Evolutionary conservation across 2,888 invertebrate genomes (phyloP).

Genomic region (Conchocele bisecta): DNA sequence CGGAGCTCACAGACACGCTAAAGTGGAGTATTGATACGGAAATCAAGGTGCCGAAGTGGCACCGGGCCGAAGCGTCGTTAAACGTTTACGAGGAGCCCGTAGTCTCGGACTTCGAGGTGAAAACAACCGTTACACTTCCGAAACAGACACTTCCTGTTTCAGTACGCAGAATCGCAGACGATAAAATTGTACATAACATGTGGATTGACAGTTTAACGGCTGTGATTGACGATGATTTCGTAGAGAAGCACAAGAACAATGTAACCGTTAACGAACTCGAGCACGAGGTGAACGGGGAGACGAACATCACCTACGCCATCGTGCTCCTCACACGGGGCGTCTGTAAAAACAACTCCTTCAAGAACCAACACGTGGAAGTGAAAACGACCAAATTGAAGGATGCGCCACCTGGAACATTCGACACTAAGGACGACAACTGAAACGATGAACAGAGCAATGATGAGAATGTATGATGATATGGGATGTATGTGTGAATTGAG

Average conservation of each 20-base stretch:
- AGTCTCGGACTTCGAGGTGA: slow-evolving; percentile 54
- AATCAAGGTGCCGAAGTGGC: slow-evolving; percentile 50
- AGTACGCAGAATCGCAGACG: slow-evolving; percentile 46
- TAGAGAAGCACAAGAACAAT: slow-evolving; percentile 13
- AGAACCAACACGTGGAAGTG: slow-evolving; percentile 60
- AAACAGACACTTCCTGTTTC: slow-evolving; percentile 52
- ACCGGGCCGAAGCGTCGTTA: slow-evolving; percentile 52
- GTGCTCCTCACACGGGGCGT: slow-evolving; percentile 57
- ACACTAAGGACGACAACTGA: no score
- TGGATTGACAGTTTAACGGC: slow-evolving; percentile 44
- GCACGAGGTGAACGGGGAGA: background rate
- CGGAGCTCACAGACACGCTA: slow-evolving; percentile 49
- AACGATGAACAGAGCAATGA: no score
- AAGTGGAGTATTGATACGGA: slow-evolving; percentile 62
- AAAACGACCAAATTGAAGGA: no score
- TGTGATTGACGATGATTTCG: slow-evolving; percentile 43
- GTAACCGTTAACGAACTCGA: slow-evolving; percentile 12
- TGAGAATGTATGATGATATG: no score
- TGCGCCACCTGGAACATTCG: no score
- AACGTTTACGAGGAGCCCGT: slow-evolving; percentile 50
- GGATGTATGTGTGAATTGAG: no score
- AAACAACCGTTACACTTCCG: slow-evolving; percentile 55
- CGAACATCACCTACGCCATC: slow-evolving; percentile 23
- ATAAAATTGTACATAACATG: slow-evolving; percentile 42
- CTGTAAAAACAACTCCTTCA: slow-evolving; percentile 55